Base-by-base conservation (phyloP, 2,888 invertebrate genomes). In the Lasioglossum vierecki region DNA sequence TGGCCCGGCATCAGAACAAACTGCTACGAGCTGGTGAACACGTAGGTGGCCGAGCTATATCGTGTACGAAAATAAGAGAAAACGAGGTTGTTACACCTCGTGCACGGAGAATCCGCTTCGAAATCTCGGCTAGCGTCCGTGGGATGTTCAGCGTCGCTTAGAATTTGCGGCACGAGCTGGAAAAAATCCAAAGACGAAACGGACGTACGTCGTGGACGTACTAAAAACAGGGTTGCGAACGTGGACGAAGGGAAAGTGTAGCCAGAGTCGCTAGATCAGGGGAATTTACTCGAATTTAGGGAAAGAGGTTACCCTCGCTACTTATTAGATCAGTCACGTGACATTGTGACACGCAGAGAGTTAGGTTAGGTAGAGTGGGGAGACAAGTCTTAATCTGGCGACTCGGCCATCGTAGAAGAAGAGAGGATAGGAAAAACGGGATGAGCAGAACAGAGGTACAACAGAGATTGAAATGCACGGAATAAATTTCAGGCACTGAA, bases 401-500 rank as follows among this genome's bases (percentile, higher is more conserved):
- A 46, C 46, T 46, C 13, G 26, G 4, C 5, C 30, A 8, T 18
- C 4, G 11, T 63, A 30, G 44, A 35, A n/a, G 13, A 46, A 9
- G 22, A 15, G 9, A 9, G 53, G 30, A 35, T 1, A n/a, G 1
- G 30, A 57, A 70, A 53, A 11, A 63, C 6, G 63, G 39, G 41
- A n/a, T 11, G 9, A 39, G 22, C 22, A 26, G n/a, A n/a, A 15
- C 30, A 22, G 44, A 87, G 72, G 18, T 86, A 74, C 88, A 88
- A 90, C 80, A 86, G 80, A 83, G 86, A 91, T 89, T 90, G 88
- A 88, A 90, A 92, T 90, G 89, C 89, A 84, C 89, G 85, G 92
- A 91, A 91, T 92, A 92, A 91, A 92, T 92, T 92, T 91, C 84
- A 88, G 53, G 71, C 70, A 49, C 49, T 82, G 76, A 84, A 88